A percentile compares a stretch with the other conserved stretches of the same genome.
Evolutionary conservation across 2,888 invertebrate species (phyloP).

Genomic region (Mellilla xanthometata): DNA sequence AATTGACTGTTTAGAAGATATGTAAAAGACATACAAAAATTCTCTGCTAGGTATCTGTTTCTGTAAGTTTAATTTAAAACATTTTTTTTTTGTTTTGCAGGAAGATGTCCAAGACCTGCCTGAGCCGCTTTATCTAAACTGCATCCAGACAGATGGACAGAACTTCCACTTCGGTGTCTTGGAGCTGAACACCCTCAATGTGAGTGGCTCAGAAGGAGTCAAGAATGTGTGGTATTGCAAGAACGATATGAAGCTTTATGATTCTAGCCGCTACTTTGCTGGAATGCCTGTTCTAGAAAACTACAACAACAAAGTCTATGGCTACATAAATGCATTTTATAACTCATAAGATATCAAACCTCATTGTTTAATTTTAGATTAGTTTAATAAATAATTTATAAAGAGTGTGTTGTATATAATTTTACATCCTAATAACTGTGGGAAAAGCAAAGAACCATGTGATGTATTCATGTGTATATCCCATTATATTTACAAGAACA

Average conservation of each 20-base stretch:
- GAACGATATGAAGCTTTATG: slow-evolving; percentile 85
- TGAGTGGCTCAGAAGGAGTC: slow-evolving; percentile 78
- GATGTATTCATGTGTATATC: slow-evolving; percentile 79
- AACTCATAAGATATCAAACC: slow-evolving; percentile 73
- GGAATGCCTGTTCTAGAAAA: slow-evolving; percentile 87
- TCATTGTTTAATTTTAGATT: slow-evolving; percentile 33
- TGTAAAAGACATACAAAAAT: too few species aligned
- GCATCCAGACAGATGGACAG: slow-evolving; percentile 90
- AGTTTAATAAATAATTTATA: slow-evolving; percentile 41
- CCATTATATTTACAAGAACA: slow-evolving; percentile 80
- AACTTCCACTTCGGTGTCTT: slow-evolving; percentile 91
- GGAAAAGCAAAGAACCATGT: slow-evolving; percentile 44
- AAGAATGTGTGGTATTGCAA: slow-evolving; percentile 93
- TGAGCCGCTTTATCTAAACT: slow-evolving; percentile 91
- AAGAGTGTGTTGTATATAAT: slow-evolving; percentile 34
- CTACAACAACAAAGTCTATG: slow-evolving; percentile 91
- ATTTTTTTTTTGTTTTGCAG: slow-evolving; percentile 55
- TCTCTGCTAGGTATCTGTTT: too few species aligned
- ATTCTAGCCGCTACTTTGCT: slow-evolving; percentile 83
- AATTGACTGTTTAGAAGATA: too few species aligned
- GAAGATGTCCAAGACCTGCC: slow-evolving; percentile 85
- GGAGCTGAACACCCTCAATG: slow-evolving; percentile 91
- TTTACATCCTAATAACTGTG: slow-evolving; percentile 25
- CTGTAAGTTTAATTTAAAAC: too few species aligned
- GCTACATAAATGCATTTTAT: slow-evolving; percentile 91